A percentile compares a stretch with the other conserved stretches of the same genome.
phyloP scores from a whole-genome alignment of 92 coral and sea anemone species.

The Blastomussa wellsi region DNA sequence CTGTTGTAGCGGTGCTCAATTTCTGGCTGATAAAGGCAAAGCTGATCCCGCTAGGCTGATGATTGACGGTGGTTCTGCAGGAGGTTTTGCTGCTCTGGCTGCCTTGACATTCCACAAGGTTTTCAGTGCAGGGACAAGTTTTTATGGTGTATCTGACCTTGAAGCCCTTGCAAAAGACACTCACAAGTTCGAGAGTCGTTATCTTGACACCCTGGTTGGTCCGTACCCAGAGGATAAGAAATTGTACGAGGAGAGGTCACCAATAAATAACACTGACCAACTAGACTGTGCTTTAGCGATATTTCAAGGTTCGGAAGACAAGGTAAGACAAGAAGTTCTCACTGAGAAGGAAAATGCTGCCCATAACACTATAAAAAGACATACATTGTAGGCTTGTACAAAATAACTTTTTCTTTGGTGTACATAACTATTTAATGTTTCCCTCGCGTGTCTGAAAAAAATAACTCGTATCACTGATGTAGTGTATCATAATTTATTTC shows the following conservation, averaged over 20 bases:
- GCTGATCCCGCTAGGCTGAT: conserved; percentile 72
- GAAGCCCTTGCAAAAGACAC: conserved; percentile 76
- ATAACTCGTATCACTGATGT: too few relatives aligned
- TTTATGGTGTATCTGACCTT: conserved; percentile 81
- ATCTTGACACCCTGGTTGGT: conserved; percentile 73
- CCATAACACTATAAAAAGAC: too few relatives aligned
- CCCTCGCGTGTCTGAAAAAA: too few relatives aligned
- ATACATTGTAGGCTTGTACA: too few relatives aligned
- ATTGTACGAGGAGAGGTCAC: conserved; percentile 74
- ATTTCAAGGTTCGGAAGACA: conserved; percentile 94
- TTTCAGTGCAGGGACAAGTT: conserved; percentile 90
- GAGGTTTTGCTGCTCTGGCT: conserved; percentile 87
- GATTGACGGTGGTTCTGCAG: conserved; percentile 95
- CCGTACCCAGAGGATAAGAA: conserved; percentile 75
- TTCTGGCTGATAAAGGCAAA: conserved; percentile 74
- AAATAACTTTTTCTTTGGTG: too few relatives aligned
- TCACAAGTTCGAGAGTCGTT: conserved; percentile 94
- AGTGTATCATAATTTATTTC: too few relatives aligned
- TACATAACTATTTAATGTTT: too few relatives aligned
- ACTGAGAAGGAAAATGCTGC: too few relatives aligned
- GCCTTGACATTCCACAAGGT: conserved; percentile 82
- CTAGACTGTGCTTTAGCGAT: conserved; percentile 75
- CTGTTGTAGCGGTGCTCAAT: conserved; percentile 86
- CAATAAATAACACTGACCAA: conserved; percentile 67
- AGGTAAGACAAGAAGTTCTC: too few relatives aligned